Evolutionary conservation across 2,888 invertebrate species (phyloP).

Genomic region (Drosophila percnosoma): DNA sequence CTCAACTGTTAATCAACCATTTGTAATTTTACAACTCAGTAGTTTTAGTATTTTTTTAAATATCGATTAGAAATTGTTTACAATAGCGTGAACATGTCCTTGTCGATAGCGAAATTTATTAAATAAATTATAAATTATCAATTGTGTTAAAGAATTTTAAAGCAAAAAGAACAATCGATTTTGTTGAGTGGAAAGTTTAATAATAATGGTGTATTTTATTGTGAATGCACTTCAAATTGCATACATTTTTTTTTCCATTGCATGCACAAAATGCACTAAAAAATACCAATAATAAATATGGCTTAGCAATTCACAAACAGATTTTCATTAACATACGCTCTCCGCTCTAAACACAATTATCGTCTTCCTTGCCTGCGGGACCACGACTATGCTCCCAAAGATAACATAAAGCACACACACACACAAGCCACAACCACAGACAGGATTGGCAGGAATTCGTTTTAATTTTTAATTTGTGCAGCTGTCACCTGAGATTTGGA

Average conservation of each 20-base stretch:
- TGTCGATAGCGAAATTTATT: neutral
- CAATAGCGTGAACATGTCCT: neutral
- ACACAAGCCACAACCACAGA: slow-evolving; percentile 14
- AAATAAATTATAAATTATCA: neutral
- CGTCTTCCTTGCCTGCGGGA: slow-evolving; percentile 24
- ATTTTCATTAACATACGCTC: slow-evolving; percentile 10
- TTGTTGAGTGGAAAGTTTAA: neutral
- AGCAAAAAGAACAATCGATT: neutral
- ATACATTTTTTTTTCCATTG: neutral
- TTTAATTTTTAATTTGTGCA: slow-evolving; percentile 14
- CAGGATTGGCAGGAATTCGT: slow-evolving; percentile 25
- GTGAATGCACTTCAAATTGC: neutral
- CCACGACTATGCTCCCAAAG: slow-evolving; percentile 37
- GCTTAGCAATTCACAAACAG: slow-evolving; percentile 22
- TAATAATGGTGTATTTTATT: neutral
- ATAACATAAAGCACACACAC: slow-evolving; percentile 37
- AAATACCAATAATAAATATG: slow-evolving; percentile 16
- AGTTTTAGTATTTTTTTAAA: neutral
- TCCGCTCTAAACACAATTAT: slow-evolving; percentile 17
- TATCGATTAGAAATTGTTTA: neutral
- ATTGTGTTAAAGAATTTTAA: neutral
- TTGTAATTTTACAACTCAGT: neutral
- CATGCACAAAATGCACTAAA: slow-evolving; percentile 30
- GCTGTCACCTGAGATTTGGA: slow-evolving; percentile 19
- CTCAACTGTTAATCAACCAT: neutral